Base-by-base conservation (phyloP, 92 coral and sea anemone genomes). In the Desmophyllum pertusum region DNA sequence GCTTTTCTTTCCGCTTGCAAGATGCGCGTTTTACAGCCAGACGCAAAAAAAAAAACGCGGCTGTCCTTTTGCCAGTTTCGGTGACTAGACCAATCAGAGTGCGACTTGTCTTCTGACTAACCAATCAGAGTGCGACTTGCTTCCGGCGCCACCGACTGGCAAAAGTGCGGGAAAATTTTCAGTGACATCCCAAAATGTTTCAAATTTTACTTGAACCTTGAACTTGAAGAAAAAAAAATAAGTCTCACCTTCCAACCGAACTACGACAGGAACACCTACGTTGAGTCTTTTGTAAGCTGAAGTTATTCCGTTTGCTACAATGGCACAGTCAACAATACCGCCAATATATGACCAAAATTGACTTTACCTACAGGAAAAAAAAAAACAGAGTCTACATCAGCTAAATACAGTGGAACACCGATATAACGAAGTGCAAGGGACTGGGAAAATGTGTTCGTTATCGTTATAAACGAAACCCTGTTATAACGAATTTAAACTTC, bases 331-430 rank as follows among this genome's bases (percentile, higher is more conserved):
- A 17, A 96, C 98, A 40, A 96, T 96, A 8, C 99, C 99, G 27
- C 93, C 99, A 96, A 96, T 61, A 96, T 96, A 57, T 96, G 35
- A 96, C 96, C 25, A 96, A 78, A 41, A 96, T 96, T 27, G 97
- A 96, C 88, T 92, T 92, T 3, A 93, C 93, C 95, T 93, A 53
- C 30, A 62, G 31, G 33, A 57, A n/a, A 8, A 36, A 40, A 57
- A n/a, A 8, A 36, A 48, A 37, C 21, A 65, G 73, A 36, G 13
- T 3, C 45, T 19, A 67, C 21, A 17, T 18, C n/a, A 67, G 6
- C 25, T n/a, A n/a, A n/a, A n/a, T n/a, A n/a, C n/a, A n/a, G n/a
- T n/a, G n/a, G n/a, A n/a, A n/a, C n/a, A n/a, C n/a, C n/a, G n/a
- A n/a, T n/a, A n/a, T n/a, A n/a, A n/a, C n/a, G n/a, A n/a, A n/a